A percentile compares a stretch with the other conserved stretches of the same genome.
phyloP scores from a whole-genome alignment of 2,113 vertebrate genomes.

The Sterna hirundo region DNA sequence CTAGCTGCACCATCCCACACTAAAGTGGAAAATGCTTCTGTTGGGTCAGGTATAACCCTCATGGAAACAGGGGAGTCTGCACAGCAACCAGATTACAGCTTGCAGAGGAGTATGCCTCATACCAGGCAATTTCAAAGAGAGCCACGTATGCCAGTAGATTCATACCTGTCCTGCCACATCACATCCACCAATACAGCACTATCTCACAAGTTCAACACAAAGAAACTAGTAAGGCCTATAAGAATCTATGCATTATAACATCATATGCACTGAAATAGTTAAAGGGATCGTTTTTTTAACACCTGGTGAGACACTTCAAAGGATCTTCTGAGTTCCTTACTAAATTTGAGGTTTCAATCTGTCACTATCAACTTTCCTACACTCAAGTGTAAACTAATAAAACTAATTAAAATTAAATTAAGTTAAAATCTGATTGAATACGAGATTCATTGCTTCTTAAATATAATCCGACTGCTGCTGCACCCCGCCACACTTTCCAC shows the following conservation, averaged over 20 bases:
- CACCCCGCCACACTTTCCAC: background rate
- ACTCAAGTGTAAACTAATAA: background rate
- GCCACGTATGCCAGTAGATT: background rate
- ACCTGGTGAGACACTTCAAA: background rate
- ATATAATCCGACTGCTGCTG: background rate
- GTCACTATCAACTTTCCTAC: background rate
- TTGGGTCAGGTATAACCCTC: background rate
- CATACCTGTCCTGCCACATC: background rate
- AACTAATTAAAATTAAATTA: background rate
- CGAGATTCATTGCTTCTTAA: background rate
- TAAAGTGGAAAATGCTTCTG: background rate
- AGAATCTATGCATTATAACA: background rate
- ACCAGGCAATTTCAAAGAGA: background rate
- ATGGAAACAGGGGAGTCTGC: background rate
- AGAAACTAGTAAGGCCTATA: background rate
- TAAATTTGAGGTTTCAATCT: background rate
- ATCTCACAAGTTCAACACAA: background rate
- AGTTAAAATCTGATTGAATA: background rate
- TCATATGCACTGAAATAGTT: background rate
- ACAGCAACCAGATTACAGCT: background rate
- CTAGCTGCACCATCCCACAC: background rate
- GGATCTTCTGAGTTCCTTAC: background rate
- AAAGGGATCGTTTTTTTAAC: background rate
- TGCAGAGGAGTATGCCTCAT: accelerated
- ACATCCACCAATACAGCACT: background rate